A percentile compares a stretch with the other conserved stretches of the same genome.
These are phyloP conservation scores for Tillus elongatus DNA, from an alignment of 2,888 invertebrate species.

Conservation along the genomic window DNA sequence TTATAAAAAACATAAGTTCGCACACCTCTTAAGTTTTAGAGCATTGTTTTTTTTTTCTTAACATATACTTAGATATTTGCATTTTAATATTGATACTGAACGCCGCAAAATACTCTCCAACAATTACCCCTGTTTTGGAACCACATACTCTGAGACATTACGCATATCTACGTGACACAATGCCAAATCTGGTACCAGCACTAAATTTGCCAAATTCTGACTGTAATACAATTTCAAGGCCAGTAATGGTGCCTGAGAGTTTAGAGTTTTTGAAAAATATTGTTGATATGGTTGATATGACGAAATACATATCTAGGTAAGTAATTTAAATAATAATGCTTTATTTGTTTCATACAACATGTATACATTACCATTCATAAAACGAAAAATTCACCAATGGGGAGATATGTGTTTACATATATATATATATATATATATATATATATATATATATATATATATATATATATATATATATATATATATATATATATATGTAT, in stretches of 20 bases:
- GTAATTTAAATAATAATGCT: constrained; percentile 12
- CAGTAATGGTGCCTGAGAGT: constrained; percentile 54
- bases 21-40: too few species aligned
- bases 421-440: too few species aligned
- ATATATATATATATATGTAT: too few species aligned
- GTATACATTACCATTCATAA: too few species aligned
- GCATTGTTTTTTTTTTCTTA: constrained; percentile 17
- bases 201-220: constrained; percentile 45
- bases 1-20: too few species aligned
- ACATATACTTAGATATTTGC: constrained; percentile 57
- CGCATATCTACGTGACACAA: constrained; percentile 82
- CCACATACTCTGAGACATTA: constrained; percentile 90
- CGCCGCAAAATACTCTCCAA: constrained; percentile 82
- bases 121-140: constrained; percentile 86
- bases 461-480: too few species aligned
- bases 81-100: constrained; percentile 88
- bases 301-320: constrained; percentile 49
- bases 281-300: constrained; percentile 61
- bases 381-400: too few species aligned
- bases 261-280: constrained; percentile 65
- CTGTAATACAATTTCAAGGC: constrained; percentile 34
- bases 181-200: constrained; percentile 81
- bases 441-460: too few species aligned
- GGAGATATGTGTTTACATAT: too few species aligned
- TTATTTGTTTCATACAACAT: too few species aligned